Evolutionary conservation across 1,140 invertebrate species (phyloP).

Genomic region (Saccostrea glomerata): DNA sequence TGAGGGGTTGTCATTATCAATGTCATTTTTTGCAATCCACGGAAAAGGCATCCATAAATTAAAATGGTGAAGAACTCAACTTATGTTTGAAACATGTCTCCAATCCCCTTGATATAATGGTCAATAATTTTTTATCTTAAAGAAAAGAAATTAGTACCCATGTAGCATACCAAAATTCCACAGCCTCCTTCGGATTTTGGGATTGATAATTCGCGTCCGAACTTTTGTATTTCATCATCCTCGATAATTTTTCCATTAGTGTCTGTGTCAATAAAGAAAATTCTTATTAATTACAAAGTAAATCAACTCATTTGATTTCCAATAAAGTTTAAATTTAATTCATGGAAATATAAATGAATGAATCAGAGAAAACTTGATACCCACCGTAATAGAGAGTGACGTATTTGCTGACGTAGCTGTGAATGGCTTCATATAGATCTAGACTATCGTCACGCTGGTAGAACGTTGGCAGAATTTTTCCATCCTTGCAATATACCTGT

Average conservation of each 20-base stretch:
- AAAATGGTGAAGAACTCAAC: too few species aligned
- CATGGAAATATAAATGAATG: too few species aligned
- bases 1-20: too few species aligned
- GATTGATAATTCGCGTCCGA: slow-evolving; percentile 35
- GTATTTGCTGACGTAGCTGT: slow-evolving; percentile 72
- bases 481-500: slow-evolving; percentile 53
- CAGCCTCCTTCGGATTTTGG: slow-evolving; percentile 54
- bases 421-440: slow-evolving; percentile 71
- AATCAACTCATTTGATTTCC: too few species aligned
- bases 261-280: not conserved
- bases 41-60: too few species aligned
- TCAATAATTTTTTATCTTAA: not conserved
- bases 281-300: too few species aligned
- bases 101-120: too few species aligned
- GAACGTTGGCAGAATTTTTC: slow-evolving; percentile 74
- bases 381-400: slow-evolving; percentile 54
- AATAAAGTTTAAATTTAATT: too few species aligned
- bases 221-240: slow-evolving; percentile 13
- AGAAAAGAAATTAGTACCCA: not conserved
- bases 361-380: not conserved
- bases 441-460: slow-evolving; percentile 79
- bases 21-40: too few species aligned
- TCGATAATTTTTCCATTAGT: not conserved
- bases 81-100: too few species aligned
- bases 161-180: slow-evolving; percentile 52